A percentile compares a stretch with the other conserved stretches of the same genome.
These are phyloP conservation scores for Drosophila serrata DNA, from an alignment of 1,140 invertebrate species.

Conservation along the genomic window DNA sequence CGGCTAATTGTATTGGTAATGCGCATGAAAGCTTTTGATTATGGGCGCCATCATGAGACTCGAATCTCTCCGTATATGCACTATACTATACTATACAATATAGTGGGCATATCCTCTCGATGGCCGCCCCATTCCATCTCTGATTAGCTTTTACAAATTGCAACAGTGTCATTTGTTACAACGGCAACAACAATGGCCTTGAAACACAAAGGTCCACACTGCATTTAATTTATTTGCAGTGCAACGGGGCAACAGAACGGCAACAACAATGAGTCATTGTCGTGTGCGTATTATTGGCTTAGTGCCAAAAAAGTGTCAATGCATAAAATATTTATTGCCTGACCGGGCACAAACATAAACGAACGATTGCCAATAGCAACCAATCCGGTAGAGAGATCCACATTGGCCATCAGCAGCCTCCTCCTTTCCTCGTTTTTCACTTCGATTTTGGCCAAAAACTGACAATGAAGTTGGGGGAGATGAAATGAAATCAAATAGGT, in stretches of 20 bases:
- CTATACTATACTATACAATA: neutral
- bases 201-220: constrained; percentile 45
- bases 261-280: constrained; percentile 58
- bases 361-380: constrained; percentile 16
- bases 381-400: neutral
- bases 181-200: constrained; percentile 26
- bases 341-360: constrained; percentile 37
- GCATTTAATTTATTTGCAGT: constrained; percentile 77
- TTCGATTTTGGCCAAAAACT: constrained; percentile 24
- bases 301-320: constrained; percentile 66
- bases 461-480: constrained; percentile 16
- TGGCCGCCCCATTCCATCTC: constrained; percentile 39
- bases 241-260: constrained; percentile 22
- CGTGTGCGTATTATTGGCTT: constrained; percentile 65
- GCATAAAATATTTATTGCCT: constrained; percentile 64
- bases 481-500: constrained; percentile 20
- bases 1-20: constrained; percentile 78
- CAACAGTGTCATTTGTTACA: constrained; percentile 75
- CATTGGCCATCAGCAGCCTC: neutral
- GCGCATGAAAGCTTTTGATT: constrained; percentile 74
- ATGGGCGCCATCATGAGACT: constrained; percentile 45
- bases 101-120: constrained; percentile 4
- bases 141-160: constrained; percentile 79
- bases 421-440: constrained; percentile 18
- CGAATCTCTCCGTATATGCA: constrained; percentile 20